These are phyloP conservation scores for Xanthorhoe spadicearia DNA, from an alignment of 2,888 invertebrate species.

Conservation along the genomic window DNA sequence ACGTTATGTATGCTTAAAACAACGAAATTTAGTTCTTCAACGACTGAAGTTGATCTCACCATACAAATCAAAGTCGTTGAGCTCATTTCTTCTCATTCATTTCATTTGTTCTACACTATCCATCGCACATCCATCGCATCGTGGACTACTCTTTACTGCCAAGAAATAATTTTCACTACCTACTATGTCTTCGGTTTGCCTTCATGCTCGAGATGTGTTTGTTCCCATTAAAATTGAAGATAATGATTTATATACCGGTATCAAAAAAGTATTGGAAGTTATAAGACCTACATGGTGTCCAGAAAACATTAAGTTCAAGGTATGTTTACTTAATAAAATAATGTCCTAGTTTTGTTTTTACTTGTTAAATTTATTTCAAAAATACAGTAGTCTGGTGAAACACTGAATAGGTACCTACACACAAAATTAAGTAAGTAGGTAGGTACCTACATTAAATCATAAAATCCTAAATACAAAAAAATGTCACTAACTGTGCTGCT, in stretches of 20 bases:
- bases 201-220: slow-evolving; percentile 70
- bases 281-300: slow-evolving; percentile 90
- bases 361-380: too few species aligned
- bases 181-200: slow-evolving; percentile 62
- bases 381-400: too few species aligned
- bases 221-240: slow-evolving; percentile 87
- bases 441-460: too few species aligned
- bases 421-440: too few species aligned
- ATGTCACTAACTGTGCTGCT: background rate
- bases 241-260: slow-evolving; percentile 87
- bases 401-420: background rate
- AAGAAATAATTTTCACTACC: background rate
- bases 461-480: too few species aligned
- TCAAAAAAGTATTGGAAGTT: slow-evolving; percentile 86
- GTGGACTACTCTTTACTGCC: background rate
- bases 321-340: slow-evolving; percentile 64
- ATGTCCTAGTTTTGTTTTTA: too few species aligned
- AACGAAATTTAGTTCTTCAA: too few species aligned
- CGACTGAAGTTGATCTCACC: too few species aligned
- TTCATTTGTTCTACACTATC: background rate
- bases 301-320: slow-evolving; percentile 89
- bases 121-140: background rate
- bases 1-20: too few species aligned
- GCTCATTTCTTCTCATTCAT: too few species aligned
- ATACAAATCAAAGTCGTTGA: too few species aligned